Evolutionary conservation across 2,888 invertebrate species (phyloP).

Genomic region (Meiosimyza decipiens): DNA sequence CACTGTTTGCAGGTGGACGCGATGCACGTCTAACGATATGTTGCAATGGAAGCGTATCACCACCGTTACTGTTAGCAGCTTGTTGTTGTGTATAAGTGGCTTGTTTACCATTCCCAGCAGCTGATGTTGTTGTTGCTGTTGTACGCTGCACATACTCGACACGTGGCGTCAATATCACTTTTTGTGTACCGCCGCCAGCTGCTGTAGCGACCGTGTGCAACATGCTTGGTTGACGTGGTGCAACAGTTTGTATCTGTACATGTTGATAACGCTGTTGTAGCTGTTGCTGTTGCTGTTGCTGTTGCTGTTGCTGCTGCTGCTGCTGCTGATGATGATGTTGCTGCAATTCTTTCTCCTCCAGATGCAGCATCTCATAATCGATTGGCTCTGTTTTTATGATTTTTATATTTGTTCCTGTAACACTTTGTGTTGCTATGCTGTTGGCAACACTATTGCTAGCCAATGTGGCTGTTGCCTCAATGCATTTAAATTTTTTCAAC

Average conservation of each 20-base stretch:
- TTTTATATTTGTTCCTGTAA: slow-evolving; percentile 47
- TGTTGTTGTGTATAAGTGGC: slow-evolving; percentile 49
- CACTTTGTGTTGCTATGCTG: slow-evolving; percentile 24
- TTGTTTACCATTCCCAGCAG: slow-evolving; percentile 43
- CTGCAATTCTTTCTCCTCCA: slow-evolving; percentile 51
- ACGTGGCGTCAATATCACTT: slow-evolving; percentile 63
- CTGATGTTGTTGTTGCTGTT: slow-evolving; percentile 18
- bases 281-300: slow-evolving; percentile 43
- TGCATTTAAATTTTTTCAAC: slow-evolving; percentile 64
- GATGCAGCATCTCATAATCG: slow-evolving; percentile 61
- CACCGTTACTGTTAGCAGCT: slow-evolving; percentile 13
- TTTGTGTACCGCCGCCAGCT: slow-evolving; percentile 57
- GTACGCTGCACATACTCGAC: slow-evolving; percentile 57
- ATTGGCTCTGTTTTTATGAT: slow-evolving; percentile 64
- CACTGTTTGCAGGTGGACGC: slow-evolving; percentile 30
- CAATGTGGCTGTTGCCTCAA: slow-evolving; percentile 52
- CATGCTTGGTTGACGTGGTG: slow-evolving; percentile 56
- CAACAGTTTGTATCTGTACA: slow-evolving; percentile 62
- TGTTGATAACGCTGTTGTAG: slow-evolving; percentile 56
- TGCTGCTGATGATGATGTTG: slow-evolving; percentile 42
- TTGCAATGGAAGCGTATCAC: slow-evolving; percentile 1
- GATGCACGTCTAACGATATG: slow-evolving; percentile 34
- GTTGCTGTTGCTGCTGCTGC: slow-evolving; percentile 43
- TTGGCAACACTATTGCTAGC: slow-evolving; percentile 42
- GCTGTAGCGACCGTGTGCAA: slow-evolving; percentile 35